These are phyloP conservation scores for Dolichomitus sp. DNA, from an alignment of 2,888 invertebrate genomes.

Conservation along the genomic window DNA sequence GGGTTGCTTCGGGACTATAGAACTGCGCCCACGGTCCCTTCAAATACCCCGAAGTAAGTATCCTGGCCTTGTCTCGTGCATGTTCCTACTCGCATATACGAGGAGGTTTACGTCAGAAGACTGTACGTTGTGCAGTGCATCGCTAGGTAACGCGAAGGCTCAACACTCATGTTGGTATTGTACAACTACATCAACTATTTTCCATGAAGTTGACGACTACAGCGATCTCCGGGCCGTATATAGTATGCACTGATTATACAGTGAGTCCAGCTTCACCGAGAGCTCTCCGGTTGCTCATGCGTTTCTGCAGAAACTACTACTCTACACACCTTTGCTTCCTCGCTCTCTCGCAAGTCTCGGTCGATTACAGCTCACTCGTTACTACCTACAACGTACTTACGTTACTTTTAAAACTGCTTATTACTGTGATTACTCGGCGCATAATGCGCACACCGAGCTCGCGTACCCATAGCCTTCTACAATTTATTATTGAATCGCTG, in stretches of 20 bases:
- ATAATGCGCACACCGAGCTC: slow-evolving; percentile 78
- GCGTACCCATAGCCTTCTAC: slow-evolving; percentile 71
- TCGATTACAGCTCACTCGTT: slow-evolving; percentile 82
- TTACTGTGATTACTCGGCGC: slow-evolving; percentile 83
- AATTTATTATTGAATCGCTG: slow-evolving; percentile 84
- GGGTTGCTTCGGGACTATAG: slow-evolving; percentile 11
- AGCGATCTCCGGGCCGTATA: neutral
- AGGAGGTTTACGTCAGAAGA: neutral
- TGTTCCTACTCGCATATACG: neutral
- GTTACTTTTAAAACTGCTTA: slow-evolving; percentile 84
- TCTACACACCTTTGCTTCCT: slow-evolving; percentile 2
- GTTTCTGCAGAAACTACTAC: neutral
- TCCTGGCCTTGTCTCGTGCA: slow-evolving; percentile 1
- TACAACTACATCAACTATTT: neutral
- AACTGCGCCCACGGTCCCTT: slow-evolving; percentile 9
- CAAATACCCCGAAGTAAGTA: slow-evolving; percentile 24
- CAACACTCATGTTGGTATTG: neutral
- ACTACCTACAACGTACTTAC: slow-evolving; percentile 84
- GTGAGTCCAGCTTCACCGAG: neutral
- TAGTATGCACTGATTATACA: neutral
- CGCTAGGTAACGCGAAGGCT: neutral
- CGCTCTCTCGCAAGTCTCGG: slow-evolving; percentile 68
- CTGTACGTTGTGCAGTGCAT: neutral
- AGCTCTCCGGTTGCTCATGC: neutral
- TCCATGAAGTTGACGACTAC: neutral